Evolutionary conservation across 2,113 vertebrate species (phyloP), one percentile per base, ranked within the genome.

Genomic region (Oreamnos americanus): DNA sequence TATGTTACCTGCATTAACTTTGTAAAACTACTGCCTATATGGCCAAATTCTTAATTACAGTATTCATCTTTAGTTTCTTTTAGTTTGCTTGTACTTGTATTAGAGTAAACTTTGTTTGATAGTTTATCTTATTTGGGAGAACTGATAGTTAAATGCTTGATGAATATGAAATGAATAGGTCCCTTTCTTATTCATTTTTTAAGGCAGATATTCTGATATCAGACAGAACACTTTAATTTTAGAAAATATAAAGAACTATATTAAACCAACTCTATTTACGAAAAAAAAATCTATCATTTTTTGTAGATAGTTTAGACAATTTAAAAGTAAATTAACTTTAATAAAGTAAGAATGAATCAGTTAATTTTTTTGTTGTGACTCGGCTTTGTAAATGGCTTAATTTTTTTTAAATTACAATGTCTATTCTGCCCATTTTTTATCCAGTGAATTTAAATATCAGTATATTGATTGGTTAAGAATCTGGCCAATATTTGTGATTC

Each of bases 191-290:
- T 78, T 76, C 36, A 23, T 51, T 96, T 76, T 94, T 43, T 79
- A 82, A 96, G 16, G n/a, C n/a, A 97, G 26, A 17, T 74, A 58
- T 7, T 21, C 30, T 85, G 30, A 64, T 16, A 15, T 74, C 39
- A 88, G 57, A 55, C 15, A 94, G 9, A 43, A 33, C 5, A 33
- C 17, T 64, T 96, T 78, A 67, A 85, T 92, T 83, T 92, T 88
- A 94, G 13, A 92, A 97, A 95, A 85, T 87, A 90, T 28, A 81
- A 97, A 94, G 11, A 79, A 45, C 28, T 95, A 64, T 84, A 60
- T 26, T 94, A 92, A 85, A 95, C 25, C 30, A 91, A 87, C 2
- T 81, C 53, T 86, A n/a, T 36, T 81, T 94, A 74, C 36, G 96
- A 13, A 53, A 90, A 78, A 57, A 30, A 53, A 17, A 82, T 85